These are phyloP conservation scores for Phragmatobia fuliginosa DNA, from an alignment of 2,888 invertebrate species.

Conservation along the genomic window DNA sequence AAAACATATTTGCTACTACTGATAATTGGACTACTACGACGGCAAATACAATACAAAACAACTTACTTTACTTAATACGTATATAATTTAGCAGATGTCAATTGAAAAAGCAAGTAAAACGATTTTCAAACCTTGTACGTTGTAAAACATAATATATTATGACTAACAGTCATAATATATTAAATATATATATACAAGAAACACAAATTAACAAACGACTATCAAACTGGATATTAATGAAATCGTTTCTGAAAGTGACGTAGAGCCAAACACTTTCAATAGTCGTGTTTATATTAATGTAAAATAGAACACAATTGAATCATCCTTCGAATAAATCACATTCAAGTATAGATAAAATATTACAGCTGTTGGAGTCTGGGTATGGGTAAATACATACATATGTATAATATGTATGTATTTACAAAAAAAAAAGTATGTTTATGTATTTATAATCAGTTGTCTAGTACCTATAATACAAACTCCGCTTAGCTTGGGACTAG, in stretches of 20 bases:
- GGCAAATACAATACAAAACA: not conserved
- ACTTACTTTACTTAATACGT: not conserved
- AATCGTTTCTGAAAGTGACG: constrained; percentile 20
- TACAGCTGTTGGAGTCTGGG: not conserved
- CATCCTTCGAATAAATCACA: not conserved
- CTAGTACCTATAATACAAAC: no score
- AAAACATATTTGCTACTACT: no score
- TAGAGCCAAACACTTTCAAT: constrained; percentile 12
- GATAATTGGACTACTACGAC: no score
- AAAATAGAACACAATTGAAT: constrained; percentile 20
- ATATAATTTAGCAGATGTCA: not conserved
- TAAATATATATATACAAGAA: no score
- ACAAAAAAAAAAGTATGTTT: no score
- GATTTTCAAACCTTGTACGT: constrained; percentile 24
- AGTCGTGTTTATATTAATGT: constrained; percentile 8
- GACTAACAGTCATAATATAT: no score
- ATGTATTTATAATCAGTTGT: no score
- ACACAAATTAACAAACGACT: constrained; percentile 25
- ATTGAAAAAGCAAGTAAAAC: not conserved
- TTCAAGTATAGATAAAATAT: not conserved
- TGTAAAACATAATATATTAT: no score
- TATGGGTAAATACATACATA: no score
- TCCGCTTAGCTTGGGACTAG: no score
- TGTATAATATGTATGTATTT: no score
- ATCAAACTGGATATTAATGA: constrained; percentile 16